Percentiles rank a stretch among this genome's conserved stretches.
Conservation (phyloP, 2,113 vertebrate genomes). For the Hucho hucho region DNA sequence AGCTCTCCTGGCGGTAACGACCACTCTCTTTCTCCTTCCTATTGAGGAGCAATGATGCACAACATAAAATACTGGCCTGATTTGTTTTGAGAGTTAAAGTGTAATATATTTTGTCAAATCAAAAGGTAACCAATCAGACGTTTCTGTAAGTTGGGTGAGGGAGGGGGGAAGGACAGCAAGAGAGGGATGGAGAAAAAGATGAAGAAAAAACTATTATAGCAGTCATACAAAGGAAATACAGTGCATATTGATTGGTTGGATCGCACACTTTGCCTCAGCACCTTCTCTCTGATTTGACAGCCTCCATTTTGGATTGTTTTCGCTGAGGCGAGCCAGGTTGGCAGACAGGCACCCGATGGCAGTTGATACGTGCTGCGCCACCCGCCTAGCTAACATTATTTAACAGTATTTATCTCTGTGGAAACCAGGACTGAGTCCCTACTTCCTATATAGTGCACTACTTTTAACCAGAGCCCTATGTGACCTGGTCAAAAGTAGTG, state of each 20-base stretch:
- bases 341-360: slow-evolving; percentile 18
- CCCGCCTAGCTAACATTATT: slow-evolving; percentile 22
- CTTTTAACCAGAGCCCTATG: too few species aligned
- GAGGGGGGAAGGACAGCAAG: background rate
- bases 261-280: slow-evolving; percentile 36
- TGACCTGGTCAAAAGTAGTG: too few species aligned
- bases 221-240: slow-evolving; percentile 41
- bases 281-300: slow-evolving; percentile 37
- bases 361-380: slow-evolving; percentile 33
- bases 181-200: slow-evolving; percentile 4
- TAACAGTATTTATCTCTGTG: slow-evolving; percentile 41
- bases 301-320: slow-evolving; percentile 30
- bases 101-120: slow-evolving; percentile 20
- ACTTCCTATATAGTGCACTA: too few species aligned
- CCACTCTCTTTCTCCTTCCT: background rate
- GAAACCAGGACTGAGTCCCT: slow-evolving; percentile 16
- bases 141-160: background rate
- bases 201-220: slow-evolving; percentile 36
- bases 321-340: slow-evolving; percentile 10
- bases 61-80: background rate
- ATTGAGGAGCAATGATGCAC: background rate
- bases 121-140: background rate
- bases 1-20: background rate
- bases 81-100: background rate
- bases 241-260: slow-evolving; percentile 49